Conservation (phyloP, 2,113 vertebrate species). For the Cynocephalus volans region DNA sequence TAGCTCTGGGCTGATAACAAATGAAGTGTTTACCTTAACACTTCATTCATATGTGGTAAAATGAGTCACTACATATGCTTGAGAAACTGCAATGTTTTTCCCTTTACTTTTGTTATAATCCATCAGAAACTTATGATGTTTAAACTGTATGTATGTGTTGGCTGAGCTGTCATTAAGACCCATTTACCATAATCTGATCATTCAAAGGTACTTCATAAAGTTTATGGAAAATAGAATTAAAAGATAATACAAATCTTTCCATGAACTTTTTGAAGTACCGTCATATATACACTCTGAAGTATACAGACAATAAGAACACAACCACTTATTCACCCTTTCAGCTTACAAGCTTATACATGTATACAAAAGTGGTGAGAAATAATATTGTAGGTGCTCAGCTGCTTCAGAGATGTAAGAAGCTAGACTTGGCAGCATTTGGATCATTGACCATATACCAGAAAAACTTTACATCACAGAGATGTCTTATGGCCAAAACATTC, state of each 20-base stretch:
- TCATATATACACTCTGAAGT: neutral
- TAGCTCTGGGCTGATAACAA: neutral
- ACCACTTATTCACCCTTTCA: neutral
- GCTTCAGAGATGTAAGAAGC: neutral
- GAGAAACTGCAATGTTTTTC: neutral
- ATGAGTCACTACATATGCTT: constrained; percentile 60
- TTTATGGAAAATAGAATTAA: too few species aligned
- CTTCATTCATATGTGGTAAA: too few species aligned
- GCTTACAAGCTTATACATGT: neutral
- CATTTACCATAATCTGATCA: neutral
- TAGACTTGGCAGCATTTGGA: neutral
- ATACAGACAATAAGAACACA: neutral
- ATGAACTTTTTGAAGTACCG: too few species aligned
- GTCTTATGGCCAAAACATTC: neutral
- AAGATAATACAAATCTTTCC: too few species aligned
- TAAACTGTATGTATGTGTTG: constrained; percentile 59
- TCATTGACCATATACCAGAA: neutral
- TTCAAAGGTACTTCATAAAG: too few species aligned
- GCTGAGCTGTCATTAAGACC: neutral
- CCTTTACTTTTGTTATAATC: constrained; percentile 59
- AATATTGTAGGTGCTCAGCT: neutral
- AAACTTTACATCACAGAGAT: neutral
- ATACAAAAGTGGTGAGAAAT: neutral
- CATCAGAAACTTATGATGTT: constrained; percentile 44
- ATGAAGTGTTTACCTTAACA: constrained; percentile 51